phyloP scores from a whole-genome alignment of 1,140 invertebrate genomes.

The Bombyx mori region DNA sequence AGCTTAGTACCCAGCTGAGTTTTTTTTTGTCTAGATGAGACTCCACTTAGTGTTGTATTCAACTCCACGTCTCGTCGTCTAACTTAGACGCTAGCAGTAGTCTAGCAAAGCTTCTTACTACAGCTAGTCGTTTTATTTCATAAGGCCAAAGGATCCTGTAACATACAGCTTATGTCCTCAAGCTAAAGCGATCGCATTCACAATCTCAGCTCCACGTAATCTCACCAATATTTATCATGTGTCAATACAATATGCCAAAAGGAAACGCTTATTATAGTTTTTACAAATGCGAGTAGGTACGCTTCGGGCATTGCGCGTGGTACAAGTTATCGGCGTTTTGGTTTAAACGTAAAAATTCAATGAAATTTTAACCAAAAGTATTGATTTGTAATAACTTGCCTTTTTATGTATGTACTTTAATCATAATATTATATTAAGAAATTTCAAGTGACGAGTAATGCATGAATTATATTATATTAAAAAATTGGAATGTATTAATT shows the following conservation, averaged over 20 bases:
- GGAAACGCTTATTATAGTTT: slow-evolving; percentile 60
- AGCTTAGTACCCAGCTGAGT: too few species aligned
- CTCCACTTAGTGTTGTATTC: too few species aligned
- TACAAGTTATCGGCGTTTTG: slow-evolving; percentile 10
- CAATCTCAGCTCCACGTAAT: slow-evolving; percentile 46
- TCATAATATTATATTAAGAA: too few species aligned
- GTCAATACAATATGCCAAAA: slow-evolving; percentile 68
- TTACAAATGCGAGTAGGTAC: slow-evolving; percentile 52
- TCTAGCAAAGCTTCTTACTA: slow-evolving; percentile 3
- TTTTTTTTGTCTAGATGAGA: too few species aligned
- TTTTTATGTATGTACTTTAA: too few species aligned
- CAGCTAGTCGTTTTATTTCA: not conserved
- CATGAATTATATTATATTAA: too few species aligned
- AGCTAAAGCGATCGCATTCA: slow-evolving; percentile 22
- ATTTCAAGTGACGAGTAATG: too few species aligned
- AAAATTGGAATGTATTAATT: too few species aligned
- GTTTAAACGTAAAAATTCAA: not conserved
- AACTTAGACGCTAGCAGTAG: too few species aligned
- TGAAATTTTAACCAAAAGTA: not conserved
- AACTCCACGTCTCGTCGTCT: too few species aligned
- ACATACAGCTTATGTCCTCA: slow-evolving; percentile 6
- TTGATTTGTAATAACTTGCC: too few species aligned
- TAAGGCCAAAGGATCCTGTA: too few species aligned
- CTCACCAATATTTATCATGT: slow-evolving; percentile 62
- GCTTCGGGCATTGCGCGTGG: slow-evolving; percentile 36